Base-by-base conservation (phyloP, 2,888 invertebrate species). In the Holacanthella duospinosa region DNA sequence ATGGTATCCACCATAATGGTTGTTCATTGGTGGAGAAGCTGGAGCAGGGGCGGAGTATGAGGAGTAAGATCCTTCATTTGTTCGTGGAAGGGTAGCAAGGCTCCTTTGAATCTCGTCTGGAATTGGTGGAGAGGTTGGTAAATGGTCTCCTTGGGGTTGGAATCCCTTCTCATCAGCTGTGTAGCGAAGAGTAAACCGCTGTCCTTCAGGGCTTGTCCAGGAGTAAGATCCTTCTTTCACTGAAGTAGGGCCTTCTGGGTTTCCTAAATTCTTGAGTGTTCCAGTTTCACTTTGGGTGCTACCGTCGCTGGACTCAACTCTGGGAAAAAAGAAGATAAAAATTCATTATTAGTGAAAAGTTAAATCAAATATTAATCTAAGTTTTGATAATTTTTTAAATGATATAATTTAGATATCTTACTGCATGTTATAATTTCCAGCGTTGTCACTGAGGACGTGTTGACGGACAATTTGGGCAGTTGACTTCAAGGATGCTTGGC, bases 91-190 rank as follows among this genome's bases (percentile, higher is more conserved):
- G n/a, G n/a, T n/a, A 4, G n/a, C 16, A 21, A 48, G 48, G 48
- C 48, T 48, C 48, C n/a, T 48, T 4, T 21, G 48, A 21, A 48
- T 48, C 48, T 48, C 48, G 6, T 48, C 48, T 48, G 48, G 48
- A 21, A 48, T 48, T 48, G 48, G 48, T 48, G 48, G 48, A 21
- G 48, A 48, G 21, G 48, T 48, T 48, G 48, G 48, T 4, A 48
- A 21, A 48, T 48, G 48, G 12, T 48, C 48, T 21, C 48, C 48
- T 21, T 48, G 16, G 55, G 26, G 25, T 16, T 25, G 6, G 44
- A 56, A 64, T 29, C 64, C 64, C 16, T 21, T 29, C 60, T 61
- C 55, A 36, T 64, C 61, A 29, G 64, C 64, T 29, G 55, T 55
- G 60, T 61, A 64, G 29, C 55, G 21, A 16, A 64, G 44, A 24